Evolutionary conservation across 2,797 vertebrate genomes (phyloP), one percentile per base, ranked within the genome.

Genomic region (Bradypus variegatus): DNA sequence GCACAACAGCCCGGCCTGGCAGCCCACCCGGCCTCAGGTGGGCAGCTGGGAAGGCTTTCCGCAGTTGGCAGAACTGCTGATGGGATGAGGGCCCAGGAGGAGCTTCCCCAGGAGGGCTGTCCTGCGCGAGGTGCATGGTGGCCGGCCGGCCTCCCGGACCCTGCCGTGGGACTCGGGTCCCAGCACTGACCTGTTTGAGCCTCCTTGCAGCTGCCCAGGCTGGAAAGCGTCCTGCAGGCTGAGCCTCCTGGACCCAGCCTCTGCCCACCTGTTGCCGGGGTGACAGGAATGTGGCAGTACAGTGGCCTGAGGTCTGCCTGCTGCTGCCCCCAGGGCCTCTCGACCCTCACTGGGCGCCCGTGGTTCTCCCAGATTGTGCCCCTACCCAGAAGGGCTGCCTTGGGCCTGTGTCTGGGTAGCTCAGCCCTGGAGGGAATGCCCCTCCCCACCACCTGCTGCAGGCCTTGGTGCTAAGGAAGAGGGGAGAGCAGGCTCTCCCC

Each of bases 391-490:
- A 58, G 58, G 21, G 58, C 58, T 8, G 58, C 58, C 21, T 58
- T 21, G 58, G 58, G 21, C 23, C 5, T 23, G 58, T 23, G 58
- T 23, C 8, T 8, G 8, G 58, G 19, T 58, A 21, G 21, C 58
- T 58, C 19, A 21, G n/a, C 19, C 58, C 58, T 58, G 21, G 21
- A 23, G 21, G 58, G 58, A 8, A 21, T 58, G 58, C 83, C 69
- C 15, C 62, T 21, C 19, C n/a, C 55, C 2, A 7, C 14, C 25
- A 2, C 16, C 12, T 14, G 18, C 36, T 2, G 13, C 1, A 13
- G 84, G 80, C 58, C 64, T 72, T 21, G 86, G 94, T 95, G 94
- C 94, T 92, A 60, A 77, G 72, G 58, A 31, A 10, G 48, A 72
- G 11, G 41, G 75, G 38, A 14, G 65, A n/a, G 60, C 38, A 27